A percentile compares a stretch with the other conserved stretches of the same genome.
phyloP scores from a whole-genome alignment of 2,888 invertebrate genomes.

The Acronicta alni region DNA sequence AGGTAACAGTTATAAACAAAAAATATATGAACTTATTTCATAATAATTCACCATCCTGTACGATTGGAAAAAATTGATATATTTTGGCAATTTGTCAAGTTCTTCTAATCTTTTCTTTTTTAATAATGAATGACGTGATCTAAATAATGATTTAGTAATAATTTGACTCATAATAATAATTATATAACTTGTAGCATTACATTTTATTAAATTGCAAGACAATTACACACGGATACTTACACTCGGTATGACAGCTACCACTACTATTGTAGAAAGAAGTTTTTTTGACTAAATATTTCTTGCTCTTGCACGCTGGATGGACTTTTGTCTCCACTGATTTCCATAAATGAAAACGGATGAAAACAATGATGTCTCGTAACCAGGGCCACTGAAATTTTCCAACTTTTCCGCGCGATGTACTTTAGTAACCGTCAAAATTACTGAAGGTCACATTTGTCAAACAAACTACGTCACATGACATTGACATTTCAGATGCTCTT shows the following conservation, averaged over 20 bases:
- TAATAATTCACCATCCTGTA: too few relatives aligned
- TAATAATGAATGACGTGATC: constrained; percentile 1
- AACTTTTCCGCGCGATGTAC: constrained; percentile 5
- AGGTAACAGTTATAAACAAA: neutral
- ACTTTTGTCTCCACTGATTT: constrained; percentile 23
- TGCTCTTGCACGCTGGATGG: constrained; percentile 11
- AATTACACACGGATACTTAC: constrained; percentile 48
- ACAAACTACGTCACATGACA: constrained; percentile 7
- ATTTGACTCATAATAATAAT: constrained; percentile 70
- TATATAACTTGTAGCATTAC: constrained; percentile 71
- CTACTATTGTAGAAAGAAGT: constrained; percentile 10
- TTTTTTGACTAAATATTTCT: constrained; percentile 7
- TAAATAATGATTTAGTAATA: constrained; percentile 26
- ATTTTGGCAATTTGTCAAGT: too few relatives aligned
- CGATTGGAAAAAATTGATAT: too few relatives aligned
- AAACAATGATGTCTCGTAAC: constrained; percentile 23
- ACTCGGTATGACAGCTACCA: constrained; percentile 24
- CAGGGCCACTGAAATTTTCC: constrained; percentile 20
- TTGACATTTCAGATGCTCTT: constrained; percentile 14
- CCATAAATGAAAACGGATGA: constrained; percentile 28
- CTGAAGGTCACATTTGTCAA: constrained; percentile 41
- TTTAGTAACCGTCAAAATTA: constrained; percentile 33
- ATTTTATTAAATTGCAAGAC: constrained; percentile 76
- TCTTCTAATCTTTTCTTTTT: too few relatives aligned
- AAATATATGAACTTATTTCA: neutral